These are phyloP conservation scores for Germaria angustata DNA, from an alignment of 2,888 invertebrate species.

Conservation along the genomic window DNA sequence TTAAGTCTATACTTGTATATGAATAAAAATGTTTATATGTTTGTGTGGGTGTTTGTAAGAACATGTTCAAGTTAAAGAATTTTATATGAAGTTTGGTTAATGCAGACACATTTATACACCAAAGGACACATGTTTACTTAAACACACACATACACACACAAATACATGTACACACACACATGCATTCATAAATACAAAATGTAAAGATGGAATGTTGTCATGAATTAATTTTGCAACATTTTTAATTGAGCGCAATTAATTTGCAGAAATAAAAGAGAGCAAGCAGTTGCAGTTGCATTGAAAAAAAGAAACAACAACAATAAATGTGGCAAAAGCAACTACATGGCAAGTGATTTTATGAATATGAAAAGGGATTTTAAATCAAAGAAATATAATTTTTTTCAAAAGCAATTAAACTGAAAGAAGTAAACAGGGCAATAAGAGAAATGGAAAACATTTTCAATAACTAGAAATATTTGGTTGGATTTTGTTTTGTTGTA, in stretches of 20 bases:
- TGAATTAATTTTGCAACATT: conserved; percentile 79
- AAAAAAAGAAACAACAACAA: conserved; percentile 4
- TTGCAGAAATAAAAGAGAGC: conserved; percentile 71
- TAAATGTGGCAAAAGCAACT: conserved; percentile 1
- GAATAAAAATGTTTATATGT: conserved; percentile 12
- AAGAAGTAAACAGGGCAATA: conserved; percentile 10
- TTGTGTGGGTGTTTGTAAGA: conserved; percentile 22
- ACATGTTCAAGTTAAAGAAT: conserved; percentile 49
- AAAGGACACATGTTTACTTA: conserved; percentile 15
- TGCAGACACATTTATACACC: conserved; percentile 10
- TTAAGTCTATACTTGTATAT: conserved; percentile 23
- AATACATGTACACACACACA: not conserved
- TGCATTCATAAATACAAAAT: conserved; percentile 52
- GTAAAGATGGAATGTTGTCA: conserved; percentile 65
- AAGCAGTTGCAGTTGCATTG: not conserved
- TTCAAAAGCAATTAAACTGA: conserved; percentile 1
- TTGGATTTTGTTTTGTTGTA: too few species aligned
- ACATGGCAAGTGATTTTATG: not conserved
- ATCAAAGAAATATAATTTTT: not conserved
- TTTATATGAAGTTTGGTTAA: conserved; percentile 55
- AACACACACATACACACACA: not conserved
- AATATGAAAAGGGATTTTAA: not conserved
- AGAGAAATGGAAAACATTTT: not conserved
- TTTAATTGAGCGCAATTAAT: conserved; percentile 79
- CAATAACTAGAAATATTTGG: too few species aligned